Evolutionary conservation across 2,888 invertebrate genomes (phyloP), one percentile per base, ranked within the genome.

Genomic region (Tiliacea citrago): DNA sequence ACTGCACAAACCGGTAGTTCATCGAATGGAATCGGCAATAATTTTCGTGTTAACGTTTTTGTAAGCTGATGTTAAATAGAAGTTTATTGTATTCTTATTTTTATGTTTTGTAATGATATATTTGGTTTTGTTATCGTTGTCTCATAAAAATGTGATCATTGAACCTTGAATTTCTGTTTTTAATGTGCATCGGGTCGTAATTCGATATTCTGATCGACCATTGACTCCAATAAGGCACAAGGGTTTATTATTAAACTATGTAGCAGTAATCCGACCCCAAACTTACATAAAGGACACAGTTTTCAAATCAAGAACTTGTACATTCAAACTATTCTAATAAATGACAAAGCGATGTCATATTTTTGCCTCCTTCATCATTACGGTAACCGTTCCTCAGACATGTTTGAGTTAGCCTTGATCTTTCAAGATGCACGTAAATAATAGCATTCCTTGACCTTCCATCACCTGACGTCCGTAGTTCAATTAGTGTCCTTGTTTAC

Each of bases 401-500:
- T 58, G 16, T 45, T 42, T 29, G 49, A 1, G 2, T 58, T n/a
- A 77, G 21, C 16, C 6, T 39, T 39, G 24, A 29, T 51, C 51
- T 51, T 18, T 16, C 3, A 5, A n/a, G 24, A 42, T 55, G 13
- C 21, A 24, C 53, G 18, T 65, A 47, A 47, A 61, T 49, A 47
- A 39, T 24, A 62, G 45, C 29, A 35, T 53, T 47, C 42, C 63
- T 57, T 65, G 63, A 82, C 24, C 55, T 68, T 12, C n/a, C 51
- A 29, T 35, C 57, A 62, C 51, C 21, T 73, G 58, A 62, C 51
- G 13, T 67, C 70, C 65, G 65, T 57, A 71, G 42, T 47, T 75
- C 58, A 72, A 72, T 80, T 67, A 66, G 7, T 70, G 71, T 45
- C 68, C 84, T 82, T 75, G 81, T 60, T 69, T 63, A 72, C 69